These are phyloP conservation scores for Cettia cetti DNA, from an alignment of 2,113 vertebrate genomes.

Conservation along the genomic window DNA sequence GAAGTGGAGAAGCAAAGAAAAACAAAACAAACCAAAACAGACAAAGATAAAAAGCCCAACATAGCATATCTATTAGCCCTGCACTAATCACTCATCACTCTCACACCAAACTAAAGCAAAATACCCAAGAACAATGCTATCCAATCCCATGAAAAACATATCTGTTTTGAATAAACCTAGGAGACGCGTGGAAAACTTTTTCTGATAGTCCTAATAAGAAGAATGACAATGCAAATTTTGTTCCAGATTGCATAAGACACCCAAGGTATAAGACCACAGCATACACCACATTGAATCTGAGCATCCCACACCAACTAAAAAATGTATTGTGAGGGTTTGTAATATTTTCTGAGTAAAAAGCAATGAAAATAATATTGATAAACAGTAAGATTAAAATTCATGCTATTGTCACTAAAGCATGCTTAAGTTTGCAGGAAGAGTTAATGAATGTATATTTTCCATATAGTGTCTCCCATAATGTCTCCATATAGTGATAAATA, in stretches of 20 bases:
- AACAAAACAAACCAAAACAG: neutral
- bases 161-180: neutral
- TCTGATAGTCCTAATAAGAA: neutral
- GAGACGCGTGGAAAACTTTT: neutral
- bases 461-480: too few species aligned
- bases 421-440: conserved; percentile 23
- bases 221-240: neutral
- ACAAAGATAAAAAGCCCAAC: neutral
- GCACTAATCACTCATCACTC: neutral
- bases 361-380: neutral
- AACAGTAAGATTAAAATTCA: neutral
- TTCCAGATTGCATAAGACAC: neutral
- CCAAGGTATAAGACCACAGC: neutral
- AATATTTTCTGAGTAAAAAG: neutral
- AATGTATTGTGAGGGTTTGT: neutral
- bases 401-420: neutral
- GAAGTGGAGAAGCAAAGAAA: neutral
- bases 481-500: conserved; percentile 42
- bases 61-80: neutral
- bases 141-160: neutral
- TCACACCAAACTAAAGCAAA: neutral
- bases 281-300: neutral
- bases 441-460: neutral
- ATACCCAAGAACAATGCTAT: neutral
- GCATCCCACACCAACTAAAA: neutral